phyloP scores from a whole-genome alignment of 2,113 vertebrate species.

The Thalassarche chlororhynchos region DNA sequence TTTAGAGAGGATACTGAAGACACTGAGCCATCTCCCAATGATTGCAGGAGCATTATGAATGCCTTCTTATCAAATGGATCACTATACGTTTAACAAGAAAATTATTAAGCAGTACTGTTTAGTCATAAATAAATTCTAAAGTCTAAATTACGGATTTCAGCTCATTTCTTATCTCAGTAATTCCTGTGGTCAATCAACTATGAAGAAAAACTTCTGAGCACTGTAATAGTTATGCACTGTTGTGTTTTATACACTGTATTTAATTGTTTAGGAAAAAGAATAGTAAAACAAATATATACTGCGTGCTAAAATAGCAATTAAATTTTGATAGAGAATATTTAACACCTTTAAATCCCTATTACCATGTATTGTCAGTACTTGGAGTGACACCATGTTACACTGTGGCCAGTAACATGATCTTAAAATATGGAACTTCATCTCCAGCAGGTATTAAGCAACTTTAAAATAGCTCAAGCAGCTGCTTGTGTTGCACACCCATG shows the following conservation, averaged over 20 bases:
- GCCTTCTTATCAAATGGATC: not conserved
- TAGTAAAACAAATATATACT: not conserved
- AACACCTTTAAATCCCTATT: not conserved
- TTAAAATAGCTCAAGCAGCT: slow-evolving; percentile 7
- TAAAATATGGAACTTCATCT: not conserved
- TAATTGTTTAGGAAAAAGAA: not conserved
- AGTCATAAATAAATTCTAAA: not conserved
- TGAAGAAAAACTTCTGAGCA: not conserved
- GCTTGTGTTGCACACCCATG: not conserved
- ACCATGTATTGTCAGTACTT: not conserved
- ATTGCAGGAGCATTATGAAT: not conserved
- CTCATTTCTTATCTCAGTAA: not conserved
- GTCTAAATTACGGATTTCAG: not conserved
- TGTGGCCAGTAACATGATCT: not conserved
- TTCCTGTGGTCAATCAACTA: not conserved
- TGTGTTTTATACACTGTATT: not conserved
- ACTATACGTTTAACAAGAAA: not conserved
- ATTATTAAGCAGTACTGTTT: not conserved
- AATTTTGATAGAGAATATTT: not conserved
- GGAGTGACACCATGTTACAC: not conserved
- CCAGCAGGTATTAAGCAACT: not conserved
- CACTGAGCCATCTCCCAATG: not conserved
- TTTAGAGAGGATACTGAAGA: not conserved
- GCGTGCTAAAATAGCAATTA: not conserved
- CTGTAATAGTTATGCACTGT: not conserved